A percentile compares a stretch with the other conserved stretches of the same genome.
Evolutionary conservation across 2,113 vertebrate species (phyloP).

Genomic region (Entomyzon cyanotis): DNA sequence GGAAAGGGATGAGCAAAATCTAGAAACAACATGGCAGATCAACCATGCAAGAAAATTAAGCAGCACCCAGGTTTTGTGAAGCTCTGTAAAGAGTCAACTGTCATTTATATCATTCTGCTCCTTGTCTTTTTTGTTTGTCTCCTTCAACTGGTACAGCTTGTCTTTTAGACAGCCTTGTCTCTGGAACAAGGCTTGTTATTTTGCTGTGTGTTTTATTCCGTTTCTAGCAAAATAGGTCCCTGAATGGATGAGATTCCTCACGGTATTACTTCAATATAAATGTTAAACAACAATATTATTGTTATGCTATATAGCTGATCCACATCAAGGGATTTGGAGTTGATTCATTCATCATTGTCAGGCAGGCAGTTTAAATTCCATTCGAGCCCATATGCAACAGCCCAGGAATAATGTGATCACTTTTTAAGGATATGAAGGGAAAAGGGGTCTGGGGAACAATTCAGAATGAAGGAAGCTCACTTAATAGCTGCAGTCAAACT

Average conservation of each 20-base stretch:
- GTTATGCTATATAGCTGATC: constrained; percentile 54
- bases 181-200: background rate
- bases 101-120: background rate
- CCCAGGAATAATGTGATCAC: constrained; percentile 23
- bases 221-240: background rate
- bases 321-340: constrained; percentile 51
- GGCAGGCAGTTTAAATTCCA: constrained; percentile 47
- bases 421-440: constrained; percentile 24
- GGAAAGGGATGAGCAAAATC: background rate
- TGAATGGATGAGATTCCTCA: constrained; percentile 6
- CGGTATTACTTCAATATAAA: constrained; percentile 34
- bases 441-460: constrained; percentile 33
- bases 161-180: background rate
- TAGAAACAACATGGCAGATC: background rate
- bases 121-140: background rate
- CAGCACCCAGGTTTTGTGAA: background rate
- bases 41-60: background rate
- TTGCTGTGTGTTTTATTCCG: background rate
- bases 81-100: background rate
- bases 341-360: constrained; percentile 67
- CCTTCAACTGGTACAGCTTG: background rate
- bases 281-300: constrained; percentile 66
- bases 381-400: background rate
- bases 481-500: background rate
- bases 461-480: background rate